Evolutionary conservation across 2,888 invertebrate species (phyloP).

Genomic region (Entomobrya multifasciata): DNA sequence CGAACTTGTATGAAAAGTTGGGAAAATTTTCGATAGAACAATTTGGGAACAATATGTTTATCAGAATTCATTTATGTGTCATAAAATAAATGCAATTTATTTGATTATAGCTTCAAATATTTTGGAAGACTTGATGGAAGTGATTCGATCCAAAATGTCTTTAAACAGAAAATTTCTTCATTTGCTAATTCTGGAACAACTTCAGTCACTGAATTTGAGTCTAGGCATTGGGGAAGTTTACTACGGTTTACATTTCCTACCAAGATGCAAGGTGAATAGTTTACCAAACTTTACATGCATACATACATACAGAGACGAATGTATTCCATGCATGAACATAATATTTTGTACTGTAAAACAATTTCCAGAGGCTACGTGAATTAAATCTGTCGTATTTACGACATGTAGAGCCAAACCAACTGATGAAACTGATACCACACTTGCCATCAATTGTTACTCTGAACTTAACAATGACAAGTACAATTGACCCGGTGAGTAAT

Average conservation of each 20-base stretch:
- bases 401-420: conserved; percentile 80
- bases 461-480: conserved; percentile 81
- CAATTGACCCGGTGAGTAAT: conserved; percentile 80
- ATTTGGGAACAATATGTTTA: too few relatives aligned
- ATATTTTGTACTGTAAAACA: too few relatives aligned
- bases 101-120: conserved; percentile 77
- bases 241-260: conserved; percentile 79
- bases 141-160: conserved; percentile 77
- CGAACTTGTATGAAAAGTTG: too few relatives aligned
- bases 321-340: background rate
- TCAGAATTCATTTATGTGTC: too few relatives aligned
- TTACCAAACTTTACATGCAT: too few relatives aligned
- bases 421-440: conserved; percentile 80
- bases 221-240: conserved; percentile 80
- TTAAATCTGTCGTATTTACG: conserved; percentile 80
- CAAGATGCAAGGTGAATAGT: conserved; percentile 80
- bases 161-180: conserved; percentile 80
- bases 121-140: conserved; percentile 80
- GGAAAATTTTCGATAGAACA: too few relatives aligned
- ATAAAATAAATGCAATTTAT: background rate
- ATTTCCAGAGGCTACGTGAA: conserved; percentile 79
- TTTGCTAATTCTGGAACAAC: conserved; percentile 79
- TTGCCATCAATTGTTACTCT: conserved; percentile 79
- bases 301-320: too few relatives aligned
- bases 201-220: conserved; percentile 79